These are phyloP conservation scores for Orthonychiurus folsomi DNA, from an alignment of 2,888 invertebrate genomes.

Conservation along the genomic window DNA sequence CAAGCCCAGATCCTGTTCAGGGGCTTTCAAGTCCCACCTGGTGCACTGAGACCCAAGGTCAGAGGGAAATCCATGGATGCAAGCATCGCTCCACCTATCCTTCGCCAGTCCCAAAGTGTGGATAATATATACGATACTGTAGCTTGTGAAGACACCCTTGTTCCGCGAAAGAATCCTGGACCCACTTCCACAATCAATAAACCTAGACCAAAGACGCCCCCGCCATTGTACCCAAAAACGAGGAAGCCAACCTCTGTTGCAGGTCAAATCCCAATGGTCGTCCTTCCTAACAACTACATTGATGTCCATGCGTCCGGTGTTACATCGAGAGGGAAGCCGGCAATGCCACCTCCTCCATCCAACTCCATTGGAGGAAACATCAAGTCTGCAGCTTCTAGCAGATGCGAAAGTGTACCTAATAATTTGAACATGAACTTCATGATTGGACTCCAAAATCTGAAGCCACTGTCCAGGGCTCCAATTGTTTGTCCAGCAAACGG, in stretches of 20 bases:
- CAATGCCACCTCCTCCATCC: not conserved
- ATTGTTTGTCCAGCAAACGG: constrained; percentile 36
- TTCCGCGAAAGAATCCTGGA: constrained; percentile 5
- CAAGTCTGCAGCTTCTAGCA: constrained; percentile 2
- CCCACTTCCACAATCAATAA: constrained; percentile 10
- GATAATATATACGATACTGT: constrained; percentile 41
- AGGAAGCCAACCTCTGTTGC: constrained; percentile 10
- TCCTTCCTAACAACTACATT: constrained; percentile 55
- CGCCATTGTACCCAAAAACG: constrained; percentile 30
- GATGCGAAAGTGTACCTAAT: constrained; percentile 37
- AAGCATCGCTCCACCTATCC: not conserved
- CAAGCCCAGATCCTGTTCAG: constrained; percentile 35
- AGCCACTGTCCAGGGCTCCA: constrained; percentile 38
- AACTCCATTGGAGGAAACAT: not conserved
- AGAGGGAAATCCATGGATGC: not conserved
- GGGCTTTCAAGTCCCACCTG: constrained; percentile 19
- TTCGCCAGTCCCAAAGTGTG: constrained; percentile 31
- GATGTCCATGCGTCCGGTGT: constrained; percentile 52
- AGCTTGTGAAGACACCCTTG: constrained; percentile 32
- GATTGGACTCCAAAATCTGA: constrained; percentile 38
- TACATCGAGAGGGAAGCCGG: constrained; percentile 17
- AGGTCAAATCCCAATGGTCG: constrained; percentile 44
- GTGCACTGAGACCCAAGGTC: not conserved
- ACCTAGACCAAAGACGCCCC: constrained; percentile 18
- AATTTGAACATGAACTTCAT: constrained; percentile 38